These are phyloP conservation scores for Hirundichthys speculiger DNA, from an alignment of 2,113 vertebrate genomes.

Conservation along the genomic window DNA sequence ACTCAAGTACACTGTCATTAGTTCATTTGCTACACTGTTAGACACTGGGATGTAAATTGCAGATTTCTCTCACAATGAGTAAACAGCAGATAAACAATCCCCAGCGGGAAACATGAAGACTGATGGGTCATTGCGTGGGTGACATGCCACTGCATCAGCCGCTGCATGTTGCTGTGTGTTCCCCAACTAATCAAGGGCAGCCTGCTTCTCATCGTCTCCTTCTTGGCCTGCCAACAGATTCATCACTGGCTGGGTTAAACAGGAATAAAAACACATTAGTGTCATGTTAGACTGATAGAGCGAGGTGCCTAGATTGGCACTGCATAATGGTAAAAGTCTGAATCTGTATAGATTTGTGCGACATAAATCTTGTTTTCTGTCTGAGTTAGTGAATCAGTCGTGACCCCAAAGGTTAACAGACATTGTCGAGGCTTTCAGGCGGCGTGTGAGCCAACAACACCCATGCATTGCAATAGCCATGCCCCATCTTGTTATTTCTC, in stretches of 20 bases:
- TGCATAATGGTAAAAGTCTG: slow-evolving; percentile 89
- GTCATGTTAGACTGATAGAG: slow-evolving; percentile 98
- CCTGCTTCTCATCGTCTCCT: slow-evolving; percentile 89
- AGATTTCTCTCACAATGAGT: slow-evolving; percentile 71
- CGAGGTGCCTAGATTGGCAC: slow-evolving; percentile 89
- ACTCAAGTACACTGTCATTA: slow-evolving; percentile 57
- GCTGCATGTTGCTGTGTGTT: slow-evolving; percentile 90
- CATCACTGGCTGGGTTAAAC: slow-evolving; percentile 96
- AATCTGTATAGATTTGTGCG: slow-evolving; percentile 96
- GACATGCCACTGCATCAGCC: slow-evolving; percentile 91
- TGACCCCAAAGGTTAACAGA: slow-evolving; percentile 98
- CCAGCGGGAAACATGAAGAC: slow-evolving; percentile 88
- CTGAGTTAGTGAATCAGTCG: slow-evolving; percentile 94
- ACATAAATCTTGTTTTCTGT: slow-evolving; percentile 99
- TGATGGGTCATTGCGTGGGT: slow-evolving; percentile 90
- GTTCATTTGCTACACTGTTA: slow-evolving; percentile 67
- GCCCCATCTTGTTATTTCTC: slow-evolving; percentile 92
- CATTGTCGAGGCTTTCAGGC: slow-evolving; percentile 93
- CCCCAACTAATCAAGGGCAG: slow-evolving; percentile 96
- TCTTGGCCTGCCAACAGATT: slow-evolving; percentile 94
- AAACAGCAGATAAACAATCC: slow-evolving; percentile 88
- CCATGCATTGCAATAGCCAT: slow-evolving; percentile 91
- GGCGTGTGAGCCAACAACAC: slow-evolving; percentile 81
- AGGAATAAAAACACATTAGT: slow-evolving; percentile 96
- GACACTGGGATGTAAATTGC: slow-evolving; percentile 72